A percentile compares a stretch with the other conserved stretches of the same genome.
Conservation (phyloP, 2,113 vertebrate genomes). For the Tangachromis dhanisi region DNA sequence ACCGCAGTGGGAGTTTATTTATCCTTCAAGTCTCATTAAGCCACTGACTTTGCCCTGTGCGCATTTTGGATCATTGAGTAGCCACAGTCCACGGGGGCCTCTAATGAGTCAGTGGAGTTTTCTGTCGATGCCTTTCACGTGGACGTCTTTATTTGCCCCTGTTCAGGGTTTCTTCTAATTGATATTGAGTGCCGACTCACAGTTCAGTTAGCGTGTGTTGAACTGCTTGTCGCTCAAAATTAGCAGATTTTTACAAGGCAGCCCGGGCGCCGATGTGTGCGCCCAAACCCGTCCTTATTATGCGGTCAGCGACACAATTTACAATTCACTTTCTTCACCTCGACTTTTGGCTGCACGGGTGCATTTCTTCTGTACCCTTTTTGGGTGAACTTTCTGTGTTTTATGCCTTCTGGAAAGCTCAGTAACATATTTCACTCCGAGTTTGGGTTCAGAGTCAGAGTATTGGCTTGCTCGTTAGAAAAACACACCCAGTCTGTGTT, state of each 20-base stretch:
- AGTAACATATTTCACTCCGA: constrained; percentile 14
- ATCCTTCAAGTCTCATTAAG: constrained; percentile 55
- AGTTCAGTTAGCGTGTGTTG: background rate
- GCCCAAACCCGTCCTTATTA: background rate
- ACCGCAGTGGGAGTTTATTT: constrained; percentile 42
- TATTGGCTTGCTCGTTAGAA: constrained; percentile 51
- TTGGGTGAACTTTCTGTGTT: constrained; percentile 15
- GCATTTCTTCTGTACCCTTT: constrained; percentile 4
- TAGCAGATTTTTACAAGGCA: background rate
- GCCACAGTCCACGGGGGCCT: constrained; percentile 7
- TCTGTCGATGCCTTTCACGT: constrained; percentile 18
- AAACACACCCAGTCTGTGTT: background rate
- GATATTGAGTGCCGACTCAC: constrained; percentile 48
- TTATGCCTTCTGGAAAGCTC: constrained; percentile 35
- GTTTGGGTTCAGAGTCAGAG: constrained; percentile 4
- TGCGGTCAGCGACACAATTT: constrained; percentile 22
- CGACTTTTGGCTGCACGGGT: background rate
- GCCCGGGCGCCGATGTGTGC: background rate
- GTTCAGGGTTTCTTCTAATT: constrained; percentile 45
- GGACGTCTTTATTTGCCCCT: constrained; percentile 13
- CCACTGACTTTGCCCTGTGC: background rate
- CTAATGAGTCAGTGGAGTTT: constrained; percentile 26
- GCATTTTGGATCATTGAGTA: constrained; percentile 3
- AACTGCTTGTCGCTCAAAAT: constrained; percentile 36
- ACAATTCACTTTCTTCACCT: constrained; percentile 28